phyloP scores from a whole-genome alignment of 2,888 invertebrate species.

The Drosophila greeni region DNA sequence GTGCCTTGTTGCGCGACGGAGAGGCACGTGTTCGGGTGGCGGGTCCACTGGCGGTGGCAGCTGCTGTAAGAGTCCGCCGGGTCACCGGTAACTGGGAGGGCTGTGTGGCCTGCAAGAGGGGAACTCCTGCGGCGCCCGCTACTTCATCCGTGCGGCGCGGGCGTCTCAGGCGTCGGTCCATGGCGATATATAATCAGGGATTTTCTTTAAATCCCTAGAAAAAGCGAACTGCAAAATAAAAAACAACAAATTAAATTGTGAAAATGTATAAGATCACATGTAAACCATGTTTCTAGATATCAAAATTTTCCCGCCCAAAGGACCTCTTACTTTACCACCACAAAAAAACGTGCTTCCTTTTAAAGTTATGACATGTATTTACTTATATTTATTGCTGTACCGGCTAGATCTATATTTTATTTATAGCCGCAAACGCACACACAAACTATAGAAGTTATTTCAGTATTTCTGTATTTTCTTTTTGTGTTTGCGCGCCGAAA shows the following conservation, averaged over 20 bases:
- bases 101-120: constrained; percentile 32
- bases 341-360: neutral
- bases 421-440: constrained; percentile 52
- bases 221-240: constrained; percentile 39
- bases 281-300: too few relatives aligned
- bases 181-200: constrained; percentile 37
- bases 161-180: constrained; percentile 66
- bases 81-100: constrained; percentile 37
- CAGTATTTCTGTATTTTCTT: constrained; percentile 25
- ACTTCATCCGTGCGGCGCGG: constrained; percentile 56
- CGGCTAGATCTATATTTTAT: constrained; percentile 53
- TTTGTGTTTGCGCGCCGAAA: constrained; percentile 54
- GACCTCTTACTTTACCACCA: neutral
- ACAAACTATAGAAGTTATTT: constrained; percentile 15
- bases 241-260: too few relatives aligned
- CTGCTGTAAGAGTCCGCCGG: constrained; percentile 44
- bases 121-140: constrained; percentile 13
- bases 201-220: neutral
- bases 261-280: too few relatives aligned
- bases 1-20: constrained; percentile 48
- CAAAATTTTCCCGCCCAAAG: constrained; percentile 1
- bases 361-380: constrained; percentile 1
- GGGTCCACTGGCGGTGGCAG: constrained; percentile 11
- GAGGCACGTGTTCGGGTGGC: constrained; percentile 60
- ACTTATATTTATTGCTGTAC: constrained; percentile 15